Percentiles rank a stretch among this genome's conserved stretches.
Conservation (phyloP, 2,888 invertebrate genomes). For the Bombylius discolor region DNA sequence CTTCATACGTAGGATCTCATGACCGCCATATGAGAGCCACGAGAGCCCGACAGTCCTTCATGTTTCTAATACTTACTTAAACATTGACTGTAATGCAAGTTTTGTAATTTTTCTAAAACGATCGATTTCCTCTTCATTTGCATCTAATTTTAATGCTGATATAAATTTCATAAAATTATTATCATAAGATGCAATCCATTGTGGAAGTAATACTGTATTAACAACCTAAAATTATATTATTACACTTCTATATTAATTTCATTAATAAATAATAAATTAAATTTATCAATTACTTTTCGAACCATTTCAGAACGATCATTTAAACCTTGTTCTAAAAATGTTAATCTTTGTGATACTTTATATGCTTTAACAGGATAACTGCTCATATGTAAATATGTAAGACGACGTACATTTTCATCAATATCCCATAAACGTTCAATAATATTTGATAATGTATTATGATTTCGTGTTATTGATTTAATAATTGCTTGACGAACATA, state of each 20-base stretch:
- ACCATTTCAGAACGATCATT: slow-evolving; percentile 46
- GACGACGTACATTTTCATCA: slow-evolving; percentile 56
- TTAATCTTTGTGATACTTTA: slow-evolving; percentile 49
- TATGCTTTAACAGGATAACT: slow-evolving; percentile 38
- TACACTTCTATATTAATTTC: too few species aligned
- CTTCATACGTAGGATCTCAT: too few species aligned
- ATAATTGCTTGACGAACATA: slow-evolving; percentile 59
- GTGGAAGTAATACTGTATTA: slow-evolving; percentile 45
- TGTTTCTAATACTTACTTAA: slow-evolving; percentile 38
- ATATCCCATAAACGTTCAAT: slow-evolving; percentile 62
- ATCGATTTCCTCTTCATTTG: slow-evolving; percentile 47
- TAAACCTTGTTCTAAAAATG: slow-evolving; percentile 48
- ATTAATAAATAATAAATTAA: background rate
- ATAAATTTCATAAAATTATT: slow-evolving; percentile 59
- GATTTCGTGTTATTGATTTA: slow-evolving; percentile 58
- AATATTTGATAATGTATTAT: slow-evolving; percentile 54
- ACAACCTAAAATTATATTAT: slow-evolving; percentile 26
- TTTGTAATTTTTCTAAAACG: slow-evolving; percentile 43
- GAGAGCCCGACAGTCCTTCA: background rate
- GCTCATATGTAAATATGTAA: slow-evolving; percentile 38
- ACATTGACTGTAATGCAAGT: slow-evolving; percentile 41
- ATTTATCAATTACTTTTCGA: slow-evolving; percentile 21
- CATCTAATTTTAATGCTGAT: slow-evolving; percentile 60
- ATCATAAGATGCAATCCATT: slow-evolving; percentile 62
- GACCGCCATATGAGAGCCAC: too few species aligned